Evolutionary conservation across 2,888 invertebrate species (phyloP), one percentile per base, ranked within the genome.

Genomic region (Julus scanicus): DNA sequence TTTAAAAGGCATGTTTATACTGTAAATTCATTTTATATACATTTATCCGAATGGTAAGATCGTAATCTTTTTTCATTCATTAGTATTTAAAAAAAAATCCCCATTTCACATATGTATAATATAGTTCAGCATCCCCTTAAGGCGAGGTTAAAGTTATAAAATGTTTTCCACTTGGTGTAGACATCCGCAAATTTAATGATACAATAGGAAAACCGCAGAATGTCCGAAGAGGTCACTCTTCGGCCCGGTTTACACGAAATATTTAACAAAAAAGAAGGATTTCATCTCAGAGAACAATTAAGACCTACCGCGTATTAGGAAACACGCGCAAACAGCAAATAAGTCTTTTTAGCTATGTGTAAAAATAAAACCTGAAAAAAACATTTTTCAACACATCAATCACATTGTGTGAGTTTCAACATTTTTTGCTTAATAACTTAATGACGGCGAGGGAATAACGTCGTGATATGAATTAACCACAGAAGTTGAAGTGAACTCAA

Each of bases 141-240:
- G 29, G 71, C 71, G 29, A 29, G 71, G 71, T 71, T 63, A 11
- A 71, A 11, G 29, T 71, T 71, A 29, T 29, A 71, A 71, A 71
- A 29, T 8, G 29, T 29, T 71, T 17, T 29, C 71, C 29, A 8
- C 11, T 29, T 29, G 2, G 29, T 2, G 2, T 71, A 11, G 29
- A 63, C 6, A n/a, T 17, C 17, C 13, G 8, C 49, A 49, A 2
- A 13, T 49, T 8, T 49, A 49, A 49, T 49, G 49, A 49, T 49
- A 4, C 71, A 8, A 71, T 29, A 71, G 9, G 71, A 71, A 71
- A 71, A 71, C 71, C 71, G 11, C 71, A 29, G 29, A 71, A 1
- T 71, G 71, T 71, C 29, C 71, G n/a, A 29, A 71, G 71, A 71
- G 71, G 71, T 71, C 29, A 71, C 71, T 71, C 71, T 71, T 71